Evolutionary conservation across 2,113 vertebrate species (phyloP).

Genomic region (Myotis brandtii): DNA sequence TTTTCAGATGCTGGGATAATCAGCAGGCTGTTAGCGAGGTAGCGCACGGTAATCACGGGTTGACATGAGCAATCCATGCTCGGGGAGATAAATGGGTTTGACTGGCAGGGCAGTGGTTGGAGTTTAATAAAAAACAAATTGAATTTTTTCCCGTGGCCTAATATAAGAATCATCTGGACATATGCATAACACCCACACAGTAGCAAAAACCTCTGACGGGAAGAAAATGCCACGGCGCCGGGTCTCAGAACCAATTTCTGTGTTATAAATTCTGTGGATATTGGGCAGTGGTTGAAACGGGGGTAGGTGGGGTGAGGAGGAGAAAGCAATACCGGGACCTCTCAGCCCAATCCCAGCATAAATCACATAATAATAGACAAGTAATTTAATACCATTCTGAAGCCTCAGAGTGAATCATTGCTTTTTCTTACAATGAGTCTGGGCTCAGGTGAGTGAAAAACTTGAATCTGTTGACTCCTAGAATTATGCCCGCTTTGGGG

Average conservation of each 20-base stretch:
- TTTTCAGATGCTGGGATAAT: constrained; percentile 83
- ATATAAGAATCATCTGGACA: constrained; percentile 58
- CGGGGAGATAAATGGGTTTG: constrained; percentile 78
- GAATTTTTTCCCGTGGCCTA: constrained; percentile 72
- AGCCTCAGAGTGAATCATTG: constrained; percentile 70
- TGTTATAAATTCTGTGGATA: constrained; percentile 58
- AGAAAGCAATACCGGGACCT: constrained; percentile 58
- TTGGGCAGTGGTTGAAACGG: constrained; percentile 45
- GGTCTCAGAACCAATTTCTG: constrained; percentile 59
- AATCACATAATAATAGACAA: constrained; percentile 74
- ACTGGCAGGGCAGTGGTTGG: constrained; percentile 75
- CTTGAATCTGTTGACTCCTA: constrained; percentile 63
- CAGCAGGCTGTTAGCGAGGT: constrained; percentile 82
- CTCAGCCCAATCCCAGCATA: constrained; percentile 54
- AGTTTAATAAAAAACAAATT: constrained; percentile 77
- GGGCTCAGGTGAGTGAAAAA: constrained; percentile 57
- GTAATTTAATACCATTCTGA: constrained; percentile 75
- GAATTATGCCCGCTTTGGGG: constrained; percentile 65
- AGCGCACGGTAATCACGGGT: constrained; percentile 72
- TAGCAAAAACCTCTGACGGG: constrained; percentile 43
- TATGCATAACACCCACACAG: constrained; percentile 62
- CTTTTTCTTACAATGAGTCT: constrained; percentile 61
- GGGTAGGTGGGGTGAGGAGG: constrained; percentile 57
- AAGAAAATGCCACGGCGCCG: constrained; percentile 44
- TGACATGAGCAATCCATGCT: constrained; percentile 68